Conservation (phyloP, 2,888 invertebrate genomes). For the Polyploca ridens region DNA sequence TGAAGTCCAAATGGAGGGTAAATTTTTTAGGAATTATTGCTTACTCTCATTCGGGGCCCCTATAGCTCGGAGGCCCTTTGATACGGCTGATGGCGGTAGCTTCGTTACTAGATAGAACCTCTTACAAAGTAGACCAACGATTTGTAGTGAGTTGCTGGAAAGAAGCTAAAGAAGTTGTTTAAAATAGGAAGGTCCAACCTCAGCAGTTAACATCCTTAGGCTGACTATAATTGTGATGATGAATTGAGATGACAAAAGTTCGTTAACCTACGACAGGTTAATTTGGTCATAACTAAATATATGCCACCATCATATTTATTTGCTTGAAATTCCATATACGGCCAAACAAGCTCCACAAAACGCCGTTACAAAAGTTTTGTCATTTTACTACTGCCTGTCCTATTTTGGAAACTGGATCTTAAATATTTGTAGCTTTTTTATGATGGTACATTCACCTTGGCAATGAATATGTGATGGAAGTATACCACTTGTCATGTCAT, state of each 20-base stretch:
- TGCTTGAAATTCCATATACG: slow-evolving; percentile 40
- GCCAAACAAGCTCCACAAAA: slow-evolving; percentile 30
- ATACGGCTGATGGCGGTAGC: too few species aligned
- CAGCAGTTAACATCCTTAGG: too few species aligned
- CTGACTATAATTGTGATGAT: background rate
- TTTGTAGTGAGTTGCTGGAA: too few species aligned
- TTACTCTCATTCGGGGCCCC: too few species aligned
- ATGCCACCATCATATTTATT: slow-evolving; percentile 32
- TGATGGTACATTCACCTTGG: background rate
- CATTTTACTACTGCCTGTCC: slow-evolving; percentile 25
- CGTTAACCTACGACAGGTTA: slow-evolving; percentile 20
- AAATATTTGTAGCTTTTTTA: background rate
- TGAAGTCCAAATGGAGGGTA: too few species aligned
- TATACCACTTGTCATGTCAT: too few species aligned
- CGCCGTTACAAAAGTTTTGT: slow-evolving; percentile 37
- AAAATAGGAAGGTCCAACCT: too few species aligned
- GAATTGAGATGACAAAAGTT: slow-evolving; percentile 9
- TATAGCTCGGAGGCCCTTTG: too few species aligned
- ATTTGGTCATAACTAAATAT: slow-evolving; percentile 27
- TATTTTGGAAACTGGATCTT: background rate
- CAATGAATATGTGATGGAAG: background rate
- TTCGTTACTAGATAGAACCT: too few species aligned
- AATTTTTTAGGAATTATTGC: too few species aligned
- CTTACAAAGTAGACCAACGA: too few species aligned
- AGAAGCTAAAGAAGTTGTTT: too few species aligned